A percentile compares a stretch with the other conserved stretches of the same genome.
Evolutionary conservation across 2,888 invertebrate genomes (phyloP).

Genomic region (Ectemnius cavifrons): DNA sequence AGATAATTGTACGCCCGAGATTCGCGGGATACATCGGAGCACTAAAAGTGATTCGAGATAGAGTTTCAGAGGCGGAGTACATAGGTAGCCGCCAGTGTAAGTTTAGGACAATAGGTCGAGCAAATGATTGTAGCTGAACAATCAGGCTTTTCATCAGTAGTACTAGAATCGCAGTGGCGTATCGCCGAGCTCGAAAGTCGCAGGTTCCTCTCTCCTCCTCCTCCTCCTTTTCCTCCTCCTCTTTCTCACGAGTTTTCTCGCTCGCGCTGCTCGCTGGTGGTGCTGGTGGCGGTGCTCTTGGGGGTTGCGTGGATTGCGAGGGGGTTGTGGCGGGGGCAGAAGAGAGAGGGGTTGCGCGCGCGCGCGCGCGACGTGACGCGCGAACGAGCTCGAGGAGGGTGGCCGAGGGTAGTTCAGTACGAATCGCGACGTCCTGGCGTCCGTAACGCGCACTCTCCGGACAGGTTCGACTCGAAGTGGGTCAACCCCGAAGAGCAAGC

Average conservation of each 20-base stretch:
- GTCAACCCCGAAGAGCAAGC: constrained; percentile 62
- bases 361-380: constrained; percentile 29
- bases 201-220: too few species aligned
- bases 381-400: constrained; percentile 7
- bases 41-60: too few species aligned
- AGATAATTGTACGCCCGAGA: too few species aligned
- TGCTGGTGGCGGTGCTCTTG: not conserved
- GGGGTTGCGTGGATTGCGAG: not conserved
- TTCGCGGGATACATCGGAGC: too few species aligned
- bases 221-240: too few species aligned
- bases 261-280: not conserved
- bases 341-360: constrained; percentile 24
- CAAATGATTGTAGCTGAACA: too few species aligned
- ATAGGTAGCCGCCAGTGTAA: too few species aligned
- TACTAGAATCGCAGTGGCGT: too few species aligned
- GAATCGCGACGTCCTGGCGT: constrained; percentile 61
- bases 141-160: too few species aligned
- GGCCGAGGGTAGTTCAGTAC: constrained; percentile 47
- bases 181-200: too few species aligned
- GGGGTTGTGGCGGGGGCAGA: not conserved
- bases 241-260: not conserved
- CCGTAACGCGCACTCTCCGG: constrained; percentile 66
- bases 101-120: too few species aligned
- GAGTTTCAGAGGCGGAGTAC: too few species aligned
- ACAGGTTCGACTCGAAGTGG: constrained; percentile 59